Base-by-base conservation (phyloP, 2,113 vertebrate species). In the Halichoerus grypus region DNA sequence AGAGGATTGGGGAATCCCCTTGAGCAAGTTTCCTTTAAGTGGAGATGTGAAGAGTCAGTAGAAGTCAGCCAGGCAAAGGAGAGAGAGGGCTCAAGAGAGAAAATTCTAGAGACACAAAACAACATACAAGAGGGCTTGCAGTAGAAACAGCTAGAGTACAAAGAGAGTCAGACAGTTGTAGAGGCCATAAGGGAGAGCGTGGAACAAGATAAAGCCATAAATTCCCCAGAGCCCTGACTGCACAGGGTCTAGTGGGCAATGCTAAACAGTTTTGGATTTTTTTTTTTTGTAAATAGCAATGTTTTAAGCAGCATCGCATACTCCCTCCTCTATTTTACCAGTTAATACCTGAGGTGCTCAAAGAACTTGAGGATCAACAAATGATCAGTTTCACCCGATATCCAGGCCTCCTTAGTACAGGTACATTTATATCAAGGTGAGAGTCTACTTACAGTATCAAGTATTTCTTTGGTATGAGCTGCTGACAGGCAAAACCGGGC, bases 401-500 rank as follows among this genome's bases (percentile, higher is more conserved):
- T 0, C 26, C 16, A 94, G 93, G 19, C 7, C 22, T 59, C 46
- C 82, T 94, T 26, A 76, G 61, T 5, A 22, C 18, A 89, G 24
- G 21, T 4, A 7, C 65, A 39, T n/a, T 63, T 85, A 85, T 22
- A 67, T 42, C 22, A 85, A 86, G 14, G 65, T 63, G 19, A 55
- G 93, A 49, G 19, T 84, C 63, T 59, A 99, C 99, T 99, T 98
- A 99, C 99, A 1, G 98, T 99, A 98, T 99, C 99, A 7, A 99
- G 99, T 98, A 99, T 99, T 95, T 99, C 99, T 99, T 98, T 99
- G 98, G 99, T 99, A 97, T 99, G 99, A 90, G 99, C 99, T 36
- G 99, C 99, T 12, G 99, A 99, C 55, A 99, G 96, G 84, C 99
- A 99, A 98, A 99, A 99, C 39, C 99, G 99, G 16, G 99, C 99